Evolutionary conservation across 2,113 vertebrate genomes (phyloP).

Genomic region (Oxyruncus cristatus): DNA sequence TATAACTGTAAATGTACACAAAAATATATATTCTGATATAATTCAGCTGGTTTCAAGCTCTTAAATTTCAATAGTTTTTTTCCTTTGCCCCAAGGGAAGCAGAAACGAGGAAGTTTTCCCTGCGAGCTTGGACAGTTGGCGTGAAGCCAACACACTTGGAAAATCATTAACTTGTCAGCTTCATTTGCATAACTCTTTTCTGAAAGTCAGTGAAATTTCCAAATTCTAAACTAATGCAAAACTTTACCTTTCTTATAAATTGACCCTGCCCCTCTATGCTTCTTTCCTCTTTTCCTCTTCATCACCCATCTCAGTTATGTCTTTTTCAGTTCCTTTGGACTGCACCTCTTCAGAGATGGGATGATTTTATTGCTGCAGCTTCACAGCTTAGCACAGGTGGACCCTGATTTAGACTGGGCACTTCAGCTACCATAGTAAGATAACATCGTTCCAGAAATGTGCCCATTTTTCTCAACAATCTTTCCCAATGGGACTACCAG

Average conservation of each 20-base stretch:
- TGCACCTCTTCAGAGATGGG: neutral
- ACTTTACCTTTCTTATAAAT: neutral
- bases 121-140: too few species aligned
- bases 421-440: neutral
- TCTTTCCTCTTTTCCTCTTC: neutral
- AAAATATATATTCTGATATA: too few species aligned
- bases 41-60: too few species aligned
- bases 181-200: neutral
- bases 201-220: neutral
- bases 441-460: neutral
- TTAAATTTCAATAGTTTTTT: too few species aligned
- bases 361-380: neutral
- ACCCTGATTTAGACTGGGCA: neutral
- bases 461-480: neutral
- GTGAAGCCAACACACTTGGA: too few species aligned
- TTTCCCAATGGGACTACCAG: neutral
- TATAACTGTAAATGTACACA: too few species aligned
- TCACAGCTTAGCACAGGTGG: neutral
- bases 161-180: neutral
- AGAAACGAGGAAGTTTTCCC: too few species aligned
- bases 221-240: neutral
- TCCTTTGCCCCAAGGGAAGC: too few species aligned
- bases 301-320: neutral
- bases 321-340: neutral
- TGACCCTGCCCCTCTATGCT: fast-evolving